Evolutionary conservation across 2,113 vertebrate species (phyloP), one percentile per base, ranked within the genome.

Genomic region (Myiopsitta monachus): DNA sequence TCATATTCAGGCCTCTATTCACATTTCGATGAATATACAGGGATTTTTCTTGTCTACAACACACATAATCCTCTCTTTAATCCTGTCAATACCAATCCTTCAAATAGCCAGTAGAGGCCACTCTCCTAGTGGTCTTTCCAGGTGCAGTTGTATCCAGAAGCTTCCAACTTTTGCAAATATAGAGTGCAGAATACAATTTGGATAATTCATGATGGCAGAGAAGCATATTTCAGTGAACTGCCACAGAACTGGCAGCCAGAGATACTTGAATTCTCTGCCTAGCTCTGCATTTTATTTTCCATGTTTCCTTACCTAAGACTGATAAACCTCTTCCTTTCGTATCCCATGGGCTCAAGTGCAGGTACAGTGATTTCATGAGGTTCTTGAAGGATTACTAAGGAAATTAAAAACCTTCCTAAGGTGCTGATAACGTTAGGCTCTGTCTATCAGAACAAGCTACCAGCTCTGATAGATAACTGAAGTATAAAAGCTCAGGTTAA

Each of bases 371-470:
- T 96, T 93, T 94, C 83, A 43, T 16, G 46, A 84, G 51, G 69
- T 68, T 82, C 66, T 76, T 87, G 86, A 78, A 82, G 57, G 80
- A 90, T 95, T 92, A 44, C 61, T 74, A 33, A 87, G 84, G 62
- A 88, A 83, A 94, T 78, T 64, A 95, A 11, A 94, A 94, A 78
- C 86, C 83, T 92, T 94, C 88, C 61, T 74, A 14, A 84, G 77
- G 81, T 88, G 41, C 64, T 84, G 90, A 88, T 88, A 70, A 64
- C 57, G 43, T 82, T 73, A 84, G 70, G 69, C 74, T 79, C 12
- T 87, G 82, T 74, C 90, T 95, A n/a, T 24, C 72, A 84, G 68
- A 81, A 64, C 22, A 52, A 87, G 36, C 43, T 46, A 21, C 46
- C 61, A 61, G 41, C 82, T 90, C 76, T 72, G 46, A 68, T 31